Percentiles rank a stretch among this genome's conserved stretches.
phyloP scores from a whole-genome alignment of 2,888 invertebrate species.

The Platycnemis pennipes region DNA sequence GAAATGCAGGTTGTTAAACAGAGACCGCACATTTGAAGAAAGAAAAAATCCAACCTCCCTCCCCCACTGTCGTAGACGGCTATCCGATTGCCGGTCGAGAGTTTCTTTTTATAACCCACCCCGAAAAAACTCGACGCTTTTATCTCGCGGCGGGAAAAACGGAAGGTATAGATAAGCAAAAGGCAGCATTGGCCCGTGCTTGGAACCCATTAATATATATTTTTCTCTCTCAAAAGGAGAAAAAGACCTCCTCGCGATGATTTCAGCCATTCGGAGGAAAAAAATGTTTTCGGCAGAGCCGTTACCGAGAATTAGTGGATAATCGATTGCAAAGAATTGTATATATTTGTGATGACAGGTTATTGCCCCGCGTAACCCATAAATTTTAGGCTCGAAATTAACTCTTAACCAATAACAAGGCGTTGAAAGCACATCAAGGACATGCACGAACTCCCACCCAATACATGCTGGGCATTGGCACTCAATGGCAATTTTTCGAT shows the following conservation, averaged over 20 bases:
- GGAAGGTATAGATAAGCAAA: constrained; percentile 36
- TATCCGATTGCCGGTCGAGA: constrained; percentile 55
- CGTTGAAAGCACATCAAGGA: neutral
- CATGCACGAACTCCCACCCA: neutral
- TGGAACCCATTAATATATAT: constrained; percentile 41
- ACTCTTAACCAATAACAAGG: neutral
- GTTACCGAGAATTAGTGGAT: neutral
- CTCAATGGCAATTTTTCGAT: neutral
- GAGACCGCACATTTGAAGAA: constrained; percentile 43
- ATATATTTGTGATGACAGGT: constrained; percentile 31
- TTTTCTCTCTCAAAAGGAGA: constrained; percentile 18
- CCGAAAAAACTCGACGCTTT: constrained; percentile 43
- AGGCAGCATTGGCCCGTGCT: constrained; percentile 40
- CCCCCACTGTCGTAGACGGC: neutral
- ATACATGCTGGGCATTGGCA: neutral
- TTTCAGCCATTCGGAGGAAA: constrained; percentile 34
- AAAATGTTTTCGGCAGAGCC: neutral
- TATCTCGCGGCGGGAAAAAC: constrained; percentile 45
- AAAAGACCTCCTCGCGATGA: constrained; percentile 12
- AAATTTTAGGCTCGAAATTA: neutral
- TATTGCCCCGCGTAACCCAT: neutral
- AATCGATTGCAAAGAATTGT: constrained; percentile 45
- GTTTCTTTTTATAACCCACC: constrained; percentile 58
- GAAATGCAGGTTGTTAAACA: constrained; percentile 62
- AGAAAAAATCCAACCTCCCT: neutral